Conservation (phyloP, 2,888 invertebrate genomes). For the Lacanobia wlatinum region DNA sequence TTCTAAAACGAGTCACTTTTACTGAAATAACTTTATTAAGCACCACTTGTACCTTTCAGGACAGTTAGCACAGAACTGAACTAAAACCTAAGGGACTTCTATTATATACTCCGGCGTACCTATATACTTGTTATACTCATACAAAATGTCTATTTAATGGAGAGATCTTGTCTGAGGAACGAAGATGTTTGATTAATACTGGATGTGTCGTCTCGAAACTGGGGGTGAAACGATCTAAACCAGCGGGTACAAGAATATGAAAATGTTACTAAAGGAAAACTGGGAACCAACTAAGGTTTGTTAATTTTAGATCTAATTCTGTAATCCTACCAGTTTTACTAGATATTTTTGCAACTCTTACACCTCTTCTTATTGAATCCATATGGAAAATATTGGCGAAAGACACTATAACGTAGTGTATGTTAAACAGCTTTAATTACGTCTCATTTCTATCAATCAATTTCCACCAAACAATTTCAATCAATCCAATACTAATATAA, state of each 20-base stretch:
- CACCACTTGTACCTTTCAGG: constrained; percentile 20
- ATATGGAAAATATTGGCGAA: background rate
- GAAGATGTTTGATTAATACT: constrained; percentile 16
- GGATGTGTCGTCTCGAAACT: constrained; percentile 20
- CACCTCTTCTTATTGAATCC: background rate
- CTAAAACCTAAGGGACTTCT: constrained; percentile 34
- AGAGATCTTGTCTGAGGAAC: constrained; percentile 13
- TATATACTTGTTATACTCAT: constrained; percentile 41
- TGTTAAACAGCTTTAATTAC: background rate
- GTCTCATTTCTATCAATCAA: too few species aligned
- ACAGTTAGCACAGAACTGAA: constrained; percentile 52
- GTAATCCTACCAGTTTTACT: background rate
- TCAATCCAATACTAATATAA: background rate
- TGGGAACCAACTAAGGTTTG: too few species aligned
- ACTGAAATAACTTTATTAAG: constrained; percentile 9
- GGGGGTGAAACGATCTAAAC: background rate
- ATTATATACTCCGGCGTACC: constrained; percentile 61
- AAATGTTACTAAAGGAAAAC: background rate
- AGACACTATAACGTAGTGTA: background rate
- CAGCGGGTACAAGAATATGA: too few species aligned
- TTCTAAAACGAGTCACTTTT: background rate
- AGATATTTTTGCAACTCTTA: too few species aligned
- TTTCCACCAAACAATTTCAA: background rate
- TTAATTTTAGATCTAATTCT: too few species aligned
- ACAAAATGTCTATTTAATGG: constrained; percentile 57